Evolutionary conservation across 2,888 invertebrate genomes (phyloP), one percentile per base, ranked within the genome.

Genomic region (Noctua pronuba): DNA sequence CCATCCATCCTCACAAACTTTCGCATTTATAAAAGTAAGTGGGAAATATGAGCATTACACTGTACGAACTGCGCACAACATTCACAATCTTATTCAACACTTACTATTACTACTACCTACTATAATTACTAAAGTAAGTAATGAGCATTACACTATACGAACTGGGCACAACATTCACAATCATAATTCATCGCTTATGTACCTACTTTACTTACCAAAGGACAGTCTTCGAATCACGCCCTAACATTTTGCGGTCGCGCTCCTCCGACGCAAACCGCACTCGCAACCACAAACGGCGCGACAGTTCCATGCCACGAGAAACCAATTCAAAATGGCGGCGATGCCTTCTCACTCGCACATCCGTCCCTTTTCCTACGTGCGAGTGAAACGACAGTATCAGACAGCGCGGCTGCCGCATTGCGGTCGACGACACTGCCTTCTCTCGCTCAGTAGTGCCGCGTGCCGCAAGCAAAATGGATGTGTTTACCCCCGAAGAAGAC

Each of bases 361-460:
- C 5, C 18, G 16, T 55, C 18, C 8, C 28, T 8, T 18, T 8
- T 35, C 10, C 18, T 3, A 28, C 35, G 55, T 55, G 44, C 28
- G 55, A 76, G 65, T 24, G 76, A 65, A 75, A 75, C 64, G 28
- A 18, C 24, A 75, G 5, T 38, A 75, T 24, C 21, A 55, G 35
- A 24, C 35, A 38, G 24, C 62, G 41, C 64, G 35, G 64, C 75
- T 76, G 75, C 11, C 75, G 76, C 75, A 75, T 44, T 75, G 75
- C 76, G 75, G 75, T 73, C 75, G 75, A 73, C 75, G 75, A 75
- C 75, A 75, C 75, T 73, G 58, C 0, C 28, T 28, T 28, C 41
- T 28, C 46, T 5, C 3, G 21, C 44, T 44, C 44, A 76, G 76
- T 76, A 46, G 35, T 75, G 76, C 65, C 76, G 75, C 64, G 76